Evolutionary conservation across 2,888 invertebrate species (phyloP).

Genomic region (Acanthosepion lycidas): DNA sequence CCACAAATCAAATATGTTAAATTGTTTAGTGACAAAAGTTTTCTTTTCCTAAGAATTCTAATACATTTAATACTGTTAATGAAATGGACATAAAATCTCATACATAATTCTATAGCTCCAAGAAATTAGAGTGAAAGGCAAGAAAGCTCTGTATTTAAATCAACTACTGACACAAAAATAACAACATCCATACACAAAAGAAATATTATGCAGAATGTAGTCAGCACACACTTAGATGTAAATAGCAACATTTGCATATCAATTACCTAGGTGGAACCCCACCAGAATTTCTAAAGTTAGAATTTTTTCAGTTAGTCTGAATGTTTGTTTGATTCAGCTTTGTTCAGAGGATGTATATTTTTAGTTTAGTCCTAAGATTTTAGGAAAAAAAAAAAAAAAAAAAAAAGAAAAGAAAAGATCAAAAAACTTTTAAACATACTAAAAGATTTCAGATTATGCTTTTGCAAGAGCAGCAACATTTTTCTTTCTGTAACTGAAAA

Average conservation of each 20-base stretch:
- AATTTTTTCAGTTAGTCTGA: not conserved
- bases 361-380: too few species aligned
- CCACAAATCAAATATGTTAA: too few species aligned
- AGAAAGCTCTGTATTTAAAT: not conserved
- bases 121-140: not conserved
- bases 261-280: not conserved
- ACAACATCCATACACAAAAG: not conserved
- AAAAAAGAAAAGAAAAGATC: too few species aligned
- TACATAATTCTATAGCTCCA: not conserved
- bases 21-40: too few species aligned
- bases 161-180: not conserved
- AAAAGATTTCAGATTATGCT: too few species aligned
- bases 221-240: not conserved
- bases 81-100: not conserved
- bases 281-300: not conserved
- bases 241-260: not conserved
- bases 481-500: too few species aligned
- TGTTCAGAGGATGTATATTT: too few species aligned
- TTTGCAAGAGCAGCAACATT: too few species aligned
- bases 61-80: not conserved
- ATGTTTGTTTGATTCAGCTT: too few species aligned
- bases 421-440: too few species aligned
- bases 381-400: too few species aligned
- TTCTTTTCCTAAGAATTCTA: too few species aligned
- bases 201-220: not conserved